A percentile compares a stretch with the other conserved stretches of the same genome.
Conservation (phyloP, 2,113 vertebrate genomes). For the Anarrhichthys ocellatus region DNA sequence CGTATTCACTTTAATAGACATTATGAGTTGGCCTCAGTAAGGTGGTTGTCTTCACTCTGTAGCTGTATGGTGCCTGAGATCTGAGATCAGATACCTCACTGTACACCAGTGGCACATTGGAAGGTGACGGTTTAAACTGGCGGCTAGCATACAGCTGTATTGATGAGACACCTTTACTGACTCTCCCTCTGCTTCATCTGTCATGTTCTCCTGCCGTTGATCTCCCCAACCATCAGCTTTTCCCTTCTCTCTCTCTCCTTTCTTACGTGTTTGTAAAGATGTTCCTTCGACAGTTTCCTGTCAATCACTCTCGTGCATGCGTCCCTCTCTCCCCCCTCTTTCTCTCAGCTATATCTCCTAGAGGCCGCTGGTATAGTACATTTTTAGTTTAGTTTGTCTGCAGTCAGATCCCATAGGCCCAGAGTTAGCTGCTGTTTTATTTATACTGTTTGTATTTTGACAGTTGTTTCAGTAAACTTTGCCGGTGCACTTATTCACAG, state of each 20-base stretch:
- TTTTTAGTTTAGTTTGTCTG: constrained; percentile 53
- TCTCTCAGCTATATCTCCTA: constrained; percentile 25
- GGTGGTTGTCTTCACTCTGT: background rate
- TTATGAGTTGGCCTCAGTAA: background rate
- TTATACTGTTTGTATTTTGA: constrained; percentile 63
- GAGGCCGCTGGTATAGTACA: constrained; percentile 25
- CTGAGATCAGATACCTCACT: background rate
- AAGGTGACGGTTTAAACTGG: constrained; percentile 9
- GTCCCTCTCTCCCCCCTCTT: background rate
- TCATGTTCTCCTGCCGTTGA: constrained; percentile 14
- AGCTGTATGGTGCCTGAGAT: background rate
- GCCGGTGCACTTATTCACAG: constrained; percentile 38
- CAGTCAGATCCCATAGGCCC: constrained; percentile 47
- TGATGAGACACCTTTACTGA: background rate
- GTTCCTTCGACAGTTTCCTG: constrained; percentile 56
- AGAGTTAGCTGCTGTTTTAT: constrained; percentile 62
- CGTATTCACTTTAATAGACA: background rate
- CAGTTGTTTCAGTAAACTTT: constrained; percentile 54
- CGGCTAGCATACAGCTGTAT: background rate
- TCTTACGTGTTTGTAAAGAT: constrained; percentile 24
- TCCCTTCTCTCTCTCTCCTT: constrained; percentile 1
- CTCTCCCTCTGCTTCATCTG: constrained; percentile 21
- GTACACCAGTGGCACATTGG: background rate
- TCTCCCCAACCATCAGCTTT: background rate
- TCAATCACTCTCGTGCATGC: constrained; percentile 27